A percentile compares a stretch with the other conserved stretches of the same genome.
These are phyloP conservation scores for Ennomos fuscantarius DNA, from an alignment of 2,888 invertebrate genomes.

Conservation along the genomic window DNA sequence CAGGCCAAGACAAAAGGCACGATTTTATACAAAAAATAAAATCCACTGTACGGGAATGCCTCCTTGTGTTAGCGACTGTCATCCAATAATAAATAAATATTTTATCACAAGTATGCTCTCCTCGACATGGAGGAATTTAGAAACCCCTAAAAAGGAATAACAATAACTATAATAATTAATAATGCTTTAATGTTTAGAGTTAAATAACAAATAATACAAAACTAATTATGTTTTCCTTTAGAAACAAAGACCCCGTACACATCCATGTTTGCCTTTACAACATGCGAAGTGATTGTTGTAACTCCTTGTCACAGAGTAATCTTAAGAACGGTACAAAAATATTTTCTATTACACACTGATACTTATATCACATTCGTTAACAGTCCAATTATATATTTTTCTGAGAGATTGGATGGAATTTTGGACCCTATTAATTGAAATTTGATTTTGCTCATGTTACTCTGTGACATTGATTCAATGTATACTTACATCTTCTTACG, in stretches of 20 bases:
- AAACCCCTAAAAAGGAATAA: constrained; percentile 51
- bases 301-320: constrained; percentile 73
- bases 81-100: constrained; percentile 76
- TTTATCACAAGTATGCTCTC: constrained; percentile 77
- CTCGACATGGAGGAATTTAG: constrained; percentile 58
- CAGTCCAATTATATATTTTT: constrained; percentile 73
- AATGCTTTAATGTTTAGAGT: constrained; percentile 35
- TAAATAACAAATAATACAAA: constrained; percentile 46
- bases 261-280: constrained; percentile 72
- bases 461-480: constrained; percentile 70
- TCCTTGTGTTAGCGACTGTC: constrained; percentile 82
- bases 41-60: constrained; percentile 81
- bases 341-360: constrained; percentile 66
- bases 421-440: constrained; percentile 80
- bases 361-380: constrained; percentile 68
- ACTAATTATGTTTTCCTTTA: constrained; percentile 80
- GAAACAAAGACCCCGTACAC: constrained; percentile 84
- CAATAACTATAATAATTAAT: constrained; percentile 40
- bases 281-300: constrained; percentile 56
- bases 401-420: constrained; percentile 78
- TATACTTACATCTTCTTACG: constrained; percentile 58
- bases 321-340: constrained; percentile 68
- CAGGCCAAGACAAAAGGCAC: constrained; percentile 84
- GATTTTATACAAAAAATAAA: constrained; percentile 85
- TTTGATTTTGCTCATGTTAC: constrained; percentile 65